Evolutionary conservation across 2,797 vertebrate species (phyloP), one percentile per base, ranked within the genome.

Genomic region (Aulostomus chinensis): DNA sequence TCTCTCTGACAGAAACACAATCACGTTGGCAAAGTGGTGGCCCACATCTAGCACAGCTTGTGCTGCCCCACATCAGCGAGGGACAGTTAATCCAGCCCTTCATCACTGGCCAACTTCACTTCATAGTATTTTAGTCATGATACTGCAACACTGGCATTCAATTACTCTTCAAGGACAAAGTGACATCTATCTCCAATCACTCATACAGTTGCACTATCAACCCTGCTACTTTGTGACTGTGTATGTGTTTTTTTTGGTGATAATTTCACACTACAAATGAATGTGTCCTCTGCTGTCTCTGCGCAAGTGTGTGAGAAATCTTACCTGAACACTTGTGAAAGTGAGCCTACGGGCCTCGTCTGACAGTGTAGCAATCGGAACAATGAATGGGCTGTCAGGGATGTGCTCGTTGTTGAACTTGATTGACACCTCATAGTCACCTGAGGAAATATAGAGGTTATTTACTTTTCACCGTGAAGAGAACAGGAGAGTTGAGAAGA

Each of bases 381-480:
- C 96, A 20, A 96, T 91, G 41, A 98, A 99, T 4, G 96, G 96
- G 51, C 96, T 97, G 89, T 98, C 96, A 0, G 96, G 96, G 88
- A 99, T 95, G 62, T 98, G 93, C 66, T 98, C 96, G 2, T 96
- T 96, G 3, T 98, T 99, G 90, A 98, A 98, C 89, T 97, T 98
- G 89, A 99, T 97, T 60, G 96, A 98, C 61, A 98, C 94, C 69
- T 98, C 96, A 0, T 98, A 98, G 88, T 98, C 96, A 77, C 96
- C 96, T 92, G 32, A 42, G 60, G 69, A 67, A 28, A 45, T 5
- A 63, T 50, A 80, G 24, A 46, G 38, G 58, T 60, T 68, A 64
- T 73, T 73, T 75, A 31, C 52, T n/a, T 55, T 59, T 42, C 28
- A 55, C 13, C 10, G 55, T 57, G 39, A 70, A 49, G 70, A 43